Conservation (phyloP, 2,888 invertebrate genomes). For the Carcina quercana region DNA sequence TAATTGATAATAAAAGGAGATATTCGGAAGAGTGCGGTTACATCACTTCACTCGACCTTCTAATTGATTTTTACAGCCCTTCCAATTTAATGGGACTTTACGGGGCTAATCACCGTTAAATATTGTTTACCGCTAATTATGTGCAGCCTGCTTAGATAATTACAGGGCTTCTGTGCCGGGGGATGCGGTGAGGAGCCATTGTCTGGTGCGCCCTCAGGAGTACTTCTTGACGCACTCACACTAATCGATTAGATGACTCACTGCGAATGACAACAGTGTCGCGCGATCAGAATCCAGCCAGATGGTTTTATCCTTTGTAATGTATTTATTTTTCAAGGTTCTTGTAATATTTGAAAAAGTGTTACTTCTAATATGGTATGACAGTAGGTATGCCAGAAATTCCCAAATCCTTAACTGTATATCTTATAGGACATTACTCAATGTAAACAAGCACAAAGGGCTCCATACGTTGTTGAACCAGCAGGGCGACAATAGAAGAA, state of each 20-base stretch:
- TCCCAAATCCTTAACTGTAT: too few relatives aligned
- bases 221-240: slow-evolving; percentile 12
- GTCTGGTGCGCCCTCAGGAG: slow-evolving; percentile 20
- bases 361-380: too few relatives aligned
- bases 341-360: not conserved
- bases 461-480: slow-evolving; percentile 32
- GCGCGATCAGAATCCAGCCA: not conserved
- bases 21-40: slow-evolving; percentile 64
- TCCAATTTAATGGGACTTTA: slow-evolving; percentile 56
- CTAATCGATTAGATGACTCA: slow-evolving; percentile 5
- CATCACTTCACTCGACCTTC: slow-evolving; percentile 47
- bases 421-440: slow-evolving; percentile 30
- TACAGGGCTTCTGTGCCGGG: slow-evolving; percentile 26
- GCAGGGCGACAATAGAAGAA: slow-evolving; percentile 41
- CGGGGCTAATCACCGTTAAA: slow-evolving; percentile 52
- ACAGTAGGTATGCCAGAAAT: too few relatives aligned
- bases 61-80: slow-evolving; percentile 68
- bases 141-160: slow-evolving; percentile 43
- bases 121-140: slow-evolving; percentile 59
- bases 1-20: slow-evolving; percentile 72
- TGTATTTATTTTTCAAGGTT: not conserved
- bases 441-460: slow-evolving; percentile 37
- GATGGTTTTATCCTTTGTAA: not conserved
- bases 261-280: not conserved
- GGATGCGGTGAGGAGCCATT: slow-evolving; percentile 29